A percentile compares a stretch with the other conserved stretches of the same genome.
phyloP scores from a whole-genome alignment of 2,888 invertebrate genomes.

The Agriotes lineatus region DNA sequence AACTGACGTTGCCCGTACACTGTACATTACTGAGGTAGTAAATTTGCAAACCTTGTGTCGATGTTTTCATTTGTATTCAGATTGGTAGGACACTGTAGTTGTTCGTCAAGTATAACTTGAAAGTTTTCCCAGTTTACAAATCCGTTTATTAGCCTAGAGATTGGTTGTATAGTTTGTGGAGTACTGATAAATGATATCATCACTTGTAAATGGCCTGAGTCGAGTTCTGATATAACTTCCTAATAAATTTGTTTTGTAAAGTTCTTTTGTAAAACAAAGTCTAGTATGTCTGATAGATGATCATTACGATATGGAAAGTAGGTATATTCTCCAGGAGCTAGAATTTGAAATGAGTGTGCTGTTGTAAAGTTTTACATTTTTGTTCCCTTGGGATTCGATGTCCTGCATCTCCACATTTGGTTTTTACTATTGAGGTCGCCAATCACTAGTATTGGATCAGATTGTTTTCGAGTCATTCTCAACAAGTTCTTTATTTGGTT shows the following conservation, averaged over 20 bases:
- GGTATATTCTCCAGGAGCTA: slow-evolving; percentile 28
- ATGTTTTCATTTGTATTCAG: neutral
- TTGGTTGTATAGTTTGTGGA: slow-evolving; percentile 6
- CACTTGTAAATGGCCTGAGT: slow-evolving; percentile 15
- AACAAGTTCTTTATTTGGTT: no score
- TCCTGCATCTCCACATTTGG: slow-evolving; percentile 24
- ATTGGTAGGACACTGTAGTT: neutral
- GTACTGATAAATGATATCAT: slow-evolving; percentile 4
- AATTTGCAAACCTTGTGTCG: neutral
- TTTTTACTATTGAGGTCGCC: no score
- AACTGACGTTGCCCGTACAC: neutral
- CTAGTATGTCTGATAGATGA: slow-evolving; percentile 28
- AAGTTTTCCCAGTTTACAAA: neutral
- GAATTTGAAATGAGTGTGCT: slow-evolving; percentile 18
- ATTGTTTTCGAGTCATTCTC: no score
- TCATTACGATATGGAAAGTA: slow-evolving; percentile 30
- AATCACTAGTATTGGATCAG: no score
- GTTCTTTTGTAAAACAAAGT: slow-evolving; percentile 17
- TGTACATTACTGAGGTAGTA: slow-evolving; percentile 8
- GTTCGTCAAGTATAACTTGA: neutral
- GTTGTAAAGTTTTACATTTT: slow-evolving; percentile 26
- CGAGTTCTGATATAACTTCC: slow-evolving; percentile 30
- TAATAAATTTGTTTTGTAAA: slow-evolving; percentile 25
- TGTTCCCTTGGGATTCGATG: slow-evolving; percentile 11
- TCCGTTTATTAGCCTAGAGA: neutral